Base-by-base conservation (phyloP, 2,888 invertebrate species). In the Villa cingulata region DNA sequence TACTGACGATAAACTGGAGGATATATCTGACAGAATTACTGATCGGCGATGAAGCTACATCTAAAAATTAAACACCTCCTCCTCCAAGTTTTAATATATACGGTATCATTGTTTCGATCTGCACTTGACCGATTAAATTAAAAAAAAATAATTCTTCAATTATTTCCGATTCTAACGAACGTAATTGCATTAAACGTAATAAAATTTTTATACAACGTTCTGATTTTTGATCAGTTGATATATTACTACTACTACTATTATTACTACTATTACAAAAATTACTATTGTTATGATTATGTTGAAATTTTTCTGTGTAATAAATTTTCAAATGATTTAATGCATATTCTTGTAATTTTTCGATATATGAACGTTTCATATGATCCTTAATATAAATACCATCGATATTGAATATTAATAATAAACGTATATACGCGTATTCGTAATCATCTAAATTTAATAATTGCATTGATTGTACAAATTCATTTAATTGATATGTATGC, bases 21-120 rank as follows among this genome's bases (percentile, higher is more conserved):
- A n/a, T n/a, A n/a, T n/a, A n/a, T n/a, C n/a, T n/a, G n/a, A n/a
- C n/a, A n/a, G n/a, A n/a, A n/a, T n/a, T n/a, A n/a, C n/a, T n/a
- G n/a, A n/a, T n/a, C n/a, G n/a, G n/a, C n/a, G n/a, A n/a, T n/a
- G n/a, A n/a, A n/a, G n/a, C n/a, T n/a, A n/a, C n/a, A n/a, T n/a
- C n/a, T n/a, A n/a, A n/a, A n/a, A n/a, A n/a, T n/a, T 38, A 44
- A 2, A 47, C 20, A 7, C 56, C 54, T 19, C 54, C 55, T 41
- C 54, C 64, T 55, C 66, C 65, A 52, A 70, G 57, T 56, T 64
- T 83, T 56, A 97, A 75, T 62, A 97, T 84, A 59, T 85, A 91
- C 27, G 95, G 95, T 67, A 97, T 86, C 57, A 96, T 87, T 62
- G 86, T 89, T 62, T 96, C 92, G 51, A 97, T 92, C 71, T 91